Conservation (phyloP, 2,797 vertebrate species). For the Diglossa cyanea region DNA sequence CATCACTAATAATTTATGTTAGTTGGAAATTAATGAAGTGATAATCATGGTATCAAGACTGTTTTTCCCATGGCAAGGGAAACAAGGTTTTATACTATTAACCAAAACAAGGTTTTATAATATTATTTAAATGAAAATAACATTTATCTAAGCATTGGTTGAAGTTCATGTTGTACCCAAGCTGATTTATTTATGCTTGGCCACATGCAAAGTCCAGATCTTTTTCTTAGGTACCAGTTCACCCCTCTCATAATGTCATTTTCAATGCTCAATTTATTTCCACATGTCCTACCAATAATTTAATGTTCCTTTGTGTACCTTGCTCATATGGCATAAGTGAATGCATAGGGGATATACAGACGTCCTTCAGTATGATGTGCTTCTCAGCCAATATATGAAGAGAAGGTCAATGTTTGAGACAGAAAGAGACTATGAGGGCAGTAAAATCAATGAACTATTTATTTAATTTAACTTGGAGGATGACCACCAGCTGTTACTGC, state of each 20-base stretch:
- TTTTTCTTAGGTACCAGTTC: not conserved
- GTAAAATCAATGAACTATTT: constrained; percentile 50
- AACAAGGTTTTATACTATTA: not conserved
- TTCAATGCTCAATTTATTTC: not conserved
- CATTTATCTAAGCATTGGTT: not conserved
- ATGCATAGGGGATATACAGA: not conserved
- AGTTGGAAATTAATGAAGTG: not conserved
- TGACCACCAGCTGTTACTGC: constrained; percentile 34
- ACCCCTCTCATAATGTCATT: not conserved
- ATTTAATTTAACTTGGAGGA: constrained; percentile 54
- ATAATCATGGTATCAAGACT: not conserved
- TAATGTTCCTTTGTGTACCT: not conserved
- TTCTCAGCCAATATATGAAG: not conserved
- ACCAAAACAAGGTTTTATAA: not conserved
- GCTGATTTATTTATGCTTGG: not conserved
- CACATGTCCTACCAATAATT: not conserved
- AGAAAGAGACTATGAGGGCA: not conserved
- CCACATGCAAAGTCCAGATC: not conserved
- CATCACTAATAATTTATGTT: not conserved
- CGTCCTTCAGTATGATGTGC: not conserved
- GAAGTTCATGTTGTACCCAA: not conserved
- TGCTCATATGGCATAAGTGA: not conserved
- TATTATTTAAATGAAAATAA: not conserved
- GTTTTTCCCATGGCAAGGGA: not conserved
- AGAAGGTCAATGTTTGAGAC: not conserved